Evolutionary conservation across 2,113 vertebrate genomes (phyloP), one percentile per base, ranked within the genome.

Genomic region (Turdus rufiventris): DNA sequence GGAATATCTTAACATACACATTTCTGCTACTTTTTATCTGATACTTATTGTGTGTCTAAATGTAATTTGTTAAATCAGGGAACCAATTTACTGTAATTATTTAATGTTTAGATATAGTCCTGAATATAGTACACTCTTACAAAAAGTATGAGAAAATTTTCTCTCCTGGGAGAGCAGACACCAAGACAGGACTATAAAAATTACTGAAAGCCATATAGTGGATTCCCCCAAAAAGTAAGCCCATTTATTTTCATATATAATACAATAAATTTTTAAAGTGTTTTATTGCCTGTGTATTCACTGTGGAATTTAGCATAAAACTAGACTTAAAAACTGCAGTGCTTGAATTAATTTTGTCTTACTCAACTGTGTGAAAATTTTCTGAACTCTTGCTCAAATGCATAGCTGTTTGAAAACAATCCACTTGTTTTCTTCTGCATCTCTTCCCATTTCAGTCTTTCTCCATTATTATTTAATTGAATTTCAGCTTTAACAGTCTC

Each of bases 261-360:
- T 45, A 63, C 18, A 84, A 60, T 56, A 65, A 25, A 19, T 28
- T 60, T 77, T 85, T 76, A 19, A 96, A 88, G 20, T 24, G 50
- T 29, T 94, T 80, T 92, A 81, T 19, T 66, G 18, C 23, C 42
- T 93, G 23, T 62, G 15, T 36, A 82, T 76, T 97, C 63, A 50
- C 34, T 81, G 34, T 57, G 72, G 89, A 94, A 87, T 85, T 42
- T 66, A 51, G 58, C 66, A 74, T 68, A 79, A 90, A 84, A 58
- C 6, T 51, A 90, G 45, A n/a, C 26, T 86, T 89, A 85, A 62
- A 77, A 25, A 66, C 36, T 51, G 34, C 18, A 88, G 56, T 53
- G 66, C 15, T 88, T 29, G 75, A 93, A 96, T 89, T 81, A 43
- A 77, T 92, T 96, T 76, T 87, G 14, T 92, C 23, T 85, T 8